Base-by-base conservation (phyloP, 2,797 vertebrate genomes). In the Eupleurogrammus muticus region DNA sequence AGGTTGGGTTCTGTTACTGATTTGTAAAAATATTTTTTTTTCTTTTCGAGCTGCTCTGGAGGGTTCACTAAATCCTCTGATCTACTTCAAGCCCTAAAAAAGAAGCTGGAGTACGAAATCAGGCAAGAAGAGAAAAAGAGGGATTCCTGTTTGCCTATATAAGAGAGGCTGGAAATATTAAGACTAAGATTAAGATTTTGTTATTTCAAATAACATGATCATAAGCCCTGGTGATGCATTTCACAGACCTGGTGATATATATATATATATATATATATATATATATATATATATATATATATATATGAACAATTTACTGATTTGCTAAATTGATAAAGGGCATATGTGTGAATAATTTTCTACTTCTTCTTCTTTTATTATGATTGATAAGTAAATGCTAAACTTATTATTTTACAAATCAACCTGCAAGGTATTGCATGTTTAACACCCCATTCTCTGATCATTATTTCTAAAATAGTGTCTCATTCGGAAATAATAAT, bases 81-180 rank as follows among this genome's bases (percentile, higher is more conserved):
- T 77, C 86, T 92, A 80, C 83, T 90, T 87, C 78, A 70, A 82
- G 81, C 80, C 59, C 84, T 92, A 67, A 88, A 81, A 81, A 88
- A 88, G 80, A 86, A 72, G 32, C 63, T 60, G 61, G 70, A 48
- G 75, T 77, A 59, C 75, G 42, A 80, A 79, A 83, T 66, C 79
- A 79, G 73, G 66, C 75, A 85, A 51, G 21, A 46, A 47, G 48
- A 77, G 66, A 73, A 91, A 83, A 82, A 87, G 86, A 90, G 79
- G 80, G 66, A 74, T 73, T 82, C 86, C 88, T 75, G 70, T 87
- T 70, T 66, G 77, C 40, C 83, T 94, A 66, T 90, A 89, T 78
- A 93, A 92, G 77, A 80, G 81, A 89, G 84, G 83, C 87, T 88
- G 59, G 49, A 75, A 47, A 82, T 65, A 74, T 28, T 28, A 28